Conservation (phyloP, 2,113 vertebrate species). For the Cichladusa arquata region DNA sequence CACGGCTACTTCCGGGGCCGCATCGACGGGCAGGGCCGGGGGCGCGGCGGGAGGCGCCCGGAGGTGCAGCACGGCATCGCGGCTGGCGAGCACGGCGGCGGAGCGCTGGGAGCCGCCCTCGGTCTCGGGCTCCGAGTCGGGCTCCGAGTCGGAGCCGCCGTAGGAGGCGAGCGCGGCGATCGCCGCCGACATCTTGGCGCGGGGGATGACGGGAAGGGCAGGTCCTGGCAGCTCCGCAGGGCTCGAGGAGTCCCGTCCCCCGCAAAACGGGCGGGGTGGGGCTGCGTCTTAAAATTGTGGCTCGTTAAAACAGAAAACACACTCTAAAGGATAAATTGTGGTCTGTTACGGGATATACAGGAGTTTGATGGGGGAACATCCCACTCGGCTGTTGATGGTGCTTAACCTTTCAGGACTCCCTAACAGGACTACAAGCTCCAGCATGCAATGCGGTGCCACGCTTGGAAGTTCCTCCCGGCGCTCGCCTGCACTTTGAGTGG, state of each 20-base stretch:
- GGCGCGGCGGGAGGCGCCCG: constrained; percentile 49
- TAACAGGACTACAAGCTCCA: not conserved
- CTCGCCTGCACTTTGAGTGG: not conserved
- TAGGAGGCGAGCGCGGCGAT: constrained; percentile 85
- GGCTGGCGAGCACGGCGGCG: constrained; percentile 35
- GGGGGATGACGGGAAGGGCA: not conserved
- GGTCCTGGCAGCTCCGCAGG: constrained; percentile 8
- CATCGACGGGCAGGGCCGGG: constrained; percentile 46
- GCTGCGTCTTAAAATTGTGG: fast-evolving
- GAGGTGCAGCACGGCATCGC: constrained; percentile 83
- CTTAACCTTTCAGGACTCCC: not conserved
- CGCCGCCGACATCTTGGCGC: constrained; percentile 85
- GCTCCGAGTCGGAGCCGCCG: constrained; percentile 85
- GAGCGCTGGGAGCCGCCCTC: constrained; percentile 44
- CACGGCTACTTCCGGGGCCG: constrained; percentile 74
- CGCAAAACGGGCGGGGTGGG: fast-evolving
- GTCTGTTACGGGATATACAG: fast-evolving
- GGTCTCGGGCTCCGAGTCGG: constrained; percentile 81
- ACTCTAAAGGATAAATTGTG: fast-evolving
- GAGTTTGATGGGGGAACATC: fast-evolving
- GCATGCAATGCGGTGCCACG: not conserved
- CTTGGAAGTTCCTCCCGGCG: fast-evolving
- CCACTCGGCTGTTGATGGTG: fast-evolving
- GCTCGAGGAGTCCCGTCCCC: fast-evolving
- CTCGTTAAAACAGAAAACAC: fast-evolving